phyloP scores from a whole-genome alignment of 1,140 invertebrate genomes.

The Lepidostoma basale region DNA sequence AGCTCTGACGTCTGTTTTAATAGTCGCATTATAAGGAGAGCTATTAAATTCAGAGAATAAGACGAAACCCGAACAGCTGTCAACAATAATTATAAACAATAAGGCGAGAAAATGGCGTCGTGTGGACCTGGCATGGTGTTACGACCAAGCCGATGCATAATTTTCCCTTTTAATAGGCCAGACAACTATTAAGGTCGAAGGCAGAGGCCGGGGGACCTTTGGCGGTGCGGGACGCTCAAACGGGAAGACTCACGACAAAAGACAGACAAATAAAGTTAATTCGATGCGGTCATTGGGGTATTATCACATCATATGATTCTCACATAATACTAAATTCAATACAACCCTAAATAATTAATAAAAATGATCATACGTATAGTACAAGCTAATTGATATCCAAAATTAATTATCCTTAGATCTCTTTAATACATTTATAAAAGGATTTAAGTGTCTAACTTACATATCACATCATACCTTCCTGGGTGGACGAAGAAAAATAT shows the following conservation, averaged over 20 bases:
- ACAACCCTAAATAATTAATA: too few species aligned
- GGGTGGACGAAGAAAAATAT: too few species aligned
- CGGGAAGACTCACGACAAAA: slow-evolving; percentile 1
- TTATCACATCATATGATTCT: too few species aligned
- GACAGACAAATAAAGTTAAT: too few species aligned
- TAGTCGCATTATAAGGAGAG: neutral
- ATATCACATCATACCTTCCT: too few species aligned
- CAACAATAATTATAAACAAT: slow-evolving; percentile 22
- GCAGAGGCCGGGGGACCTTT: slow-evolving; percentile 7
- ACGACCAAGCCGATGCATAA: neutral
- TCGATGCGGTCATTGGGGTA: too few species aligned
- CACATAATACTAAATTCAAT: too few species aligned
- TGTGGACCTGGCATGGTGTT: neutral
- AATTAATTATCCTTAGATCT: too few species aligned
- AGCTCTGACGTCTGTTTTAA: slow-evolving; percentile 7
- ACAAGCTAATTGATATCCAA: too few species aligned
- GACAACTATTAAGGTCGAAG: slow-evolving; percentile 4
- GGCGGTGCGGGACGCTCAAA: neutral
- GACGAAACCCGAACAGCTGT: slow-evolving; percentile 9
- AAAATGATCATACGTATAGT: too few species aligned
- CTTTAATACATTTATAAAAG: too few species aligned
- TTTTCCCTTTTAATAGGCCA: neutral
- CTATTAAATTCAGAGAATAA: slow-evolving; percentile 1
- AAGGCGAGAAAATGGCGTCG: neutral
- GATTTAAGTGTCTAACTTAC: too few species aligned